Percentiles rank a stretch among this genome's conserved stretches.
phyloP scores from a whole-genome alignment of 2,113 vertebrate genomes.

The Poeciliopsis turrubarensis region DNA sequence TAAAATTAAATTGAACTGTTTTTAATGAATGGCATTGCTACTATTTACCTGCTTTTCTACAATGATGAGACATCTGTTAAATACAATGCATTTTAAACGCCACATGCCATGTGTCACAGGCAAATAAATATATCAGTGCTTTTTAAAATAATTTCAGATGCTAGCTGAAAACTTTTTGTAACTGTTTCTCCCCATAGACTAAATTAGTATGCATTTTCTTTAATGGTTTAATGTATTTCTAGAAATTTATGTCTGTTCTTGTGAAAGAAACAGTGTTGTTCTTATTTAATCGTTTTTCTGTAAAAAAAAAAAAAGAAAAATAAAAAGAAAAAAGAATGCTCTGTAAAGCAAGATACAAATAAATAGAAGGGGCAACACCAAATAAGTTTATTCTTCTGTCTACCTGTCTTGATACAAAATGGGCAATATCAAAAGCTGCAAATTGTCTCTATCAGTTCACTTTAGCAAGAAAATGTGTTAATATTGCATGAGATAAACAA shows the following conservation, averaged over 20 bases:
- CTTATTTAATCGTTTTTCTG: too few species aligned
- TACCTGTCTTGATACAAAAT: background rate
- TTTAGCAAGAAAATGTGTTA: background rate
- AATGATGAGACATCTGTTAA: background rate
- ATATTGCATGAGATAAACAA: background rate
- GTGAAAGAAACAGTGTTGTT: too few species aligned
- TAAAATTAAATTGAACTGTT: background rate
- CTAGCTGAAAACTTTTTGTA: conserved; percentile 33
- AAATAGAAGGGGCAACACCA: too few species aligned
- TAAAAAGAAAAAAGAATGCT: too few species aligned
- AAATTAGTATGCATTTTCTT: background rate
- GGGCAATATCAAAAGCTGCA: background rate
- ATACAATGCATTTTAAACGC: background rate
- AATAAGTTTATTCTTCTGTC: too few species aligned
- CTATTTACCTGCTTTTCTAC: too few species aligned
- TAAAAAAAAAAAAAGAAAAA: too few species aligned
- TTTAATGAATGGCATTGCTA: background rate
- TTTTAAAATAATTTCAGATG: conserved; percentile 15
- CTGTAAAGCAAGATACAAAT: too few species aligned
- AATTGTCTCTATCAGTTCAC: background rate
- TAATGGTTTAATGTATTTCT: too few species aligned
- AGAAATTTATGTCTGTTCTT: too few species aligned
- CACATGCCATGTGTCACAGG: too few species aligned
- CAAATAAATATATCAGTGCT: too few species aligned
- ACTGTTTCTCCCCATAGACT: conserved; percentile 57